These are phyloP conservation scores for Keiferia lycopersicella DNA, from an alignment of 2,888 invertebrate species.

Conservation along the genomic window DNA sequence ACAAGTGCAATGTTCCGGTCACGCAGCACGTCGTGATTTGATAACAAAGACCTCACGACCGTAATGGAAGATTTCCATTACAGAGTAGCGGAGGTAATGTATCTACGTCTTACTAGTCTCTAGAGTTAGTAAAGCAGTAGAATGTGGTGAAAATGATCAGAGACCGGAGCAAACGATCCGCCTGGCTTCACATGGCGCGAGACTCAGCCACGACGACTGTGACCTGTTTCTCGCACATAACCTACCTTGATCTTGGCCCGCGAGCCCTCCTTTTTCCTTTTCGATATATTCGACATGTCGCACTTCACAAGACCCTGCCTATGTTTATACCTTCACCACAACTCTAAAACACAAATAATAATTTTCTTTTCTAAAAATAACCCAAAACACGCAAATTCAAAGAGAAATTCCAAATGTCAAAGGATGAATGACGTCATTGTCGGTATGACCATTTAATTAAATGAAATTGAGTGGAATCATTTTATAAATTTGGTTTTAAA, in stretches of 20 bases:
- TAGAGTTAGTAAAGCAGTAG: background rate
- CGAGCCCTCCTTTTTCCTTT: slow-evolving; percentile 73
- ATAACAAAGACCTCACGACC: background rate
- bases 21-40: background rate
- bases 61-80: background rate
- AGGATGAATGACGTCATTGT: background rate
- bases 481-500: too few relatives aligned
- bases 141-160: background rate
- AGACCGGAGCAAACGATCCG: background rate
- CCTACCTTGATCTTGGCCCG: slow-evolving; percentile 78
- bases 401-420: background rate
- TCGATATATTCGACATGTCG: slow-evolving; percentile 79
- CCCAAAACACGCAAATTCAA: slow-evolving; percentile 28
- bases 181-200: slow-evolving; percentile 9
- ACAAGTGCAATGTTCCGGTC: background rate
- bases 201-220: slow-evolving; percentile 45
- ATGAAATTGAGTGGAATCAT: too few relatives aligned
- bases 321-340: background rate
- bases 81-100: background rate
- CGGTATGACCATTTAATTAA: background rate
- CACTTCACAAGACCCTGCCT: slow-evolving; percentile 4
- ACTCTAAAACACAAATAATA: slow-evolving; percentile 34
- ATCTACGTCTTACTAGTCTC: background rate
- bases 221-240: slow-evolving; percentile 45
- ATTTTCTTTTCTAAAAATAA: slow-evolving; percentile 40